Evolutionary conservation across 2,113 vertebrate species (phyloP).

Genomic region (Riparia riparia): DNA sequence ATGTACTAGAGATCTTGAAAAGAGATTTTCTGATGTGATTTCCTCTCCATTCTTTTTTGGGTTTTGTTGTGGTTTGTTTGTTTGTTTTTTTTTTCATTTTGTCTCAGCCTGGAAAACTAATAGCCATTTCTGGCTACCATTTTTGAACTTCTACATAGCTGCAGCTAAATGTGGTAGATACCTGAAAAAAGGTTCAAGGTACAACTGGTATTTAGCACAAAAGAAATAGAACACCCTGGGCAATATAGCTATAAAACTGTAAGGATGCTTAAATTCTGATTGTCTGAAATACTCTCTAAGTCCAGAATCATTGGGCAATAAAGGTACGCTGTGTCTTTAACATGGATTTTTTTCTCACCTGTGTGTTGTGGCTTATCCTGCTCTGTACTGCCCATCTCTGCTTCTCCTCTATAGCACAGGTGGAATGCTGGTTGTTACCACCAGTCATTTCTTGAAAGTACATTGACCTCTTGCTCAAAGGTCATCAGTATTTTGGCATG

Average conservation of each 20-base stretch:
- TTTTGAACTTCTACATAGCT: neutral
- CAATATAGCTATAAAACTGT: neutral
- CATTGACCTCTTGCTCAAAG: neutral
- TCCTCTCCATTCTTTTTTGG: neutral
- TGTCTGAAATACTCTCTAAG: neutral
- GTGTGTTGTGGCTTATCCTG: neutral
- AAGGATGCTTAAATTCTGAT: neutral
- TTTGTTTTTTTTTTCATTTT: neutral
- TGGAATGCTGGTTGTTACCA: neutral
- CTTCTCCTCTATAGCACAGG: neutral
- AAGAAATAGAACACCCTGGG: neutral
- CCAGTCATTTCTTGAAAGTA: neutral
- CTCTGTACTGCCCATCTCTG: neutral
- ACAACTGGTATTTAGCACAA: neutral
- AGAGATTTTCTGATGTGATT: neutral
- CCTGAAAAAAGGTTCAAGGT: neutral
- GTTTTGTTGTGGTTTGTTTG: too few relatives aligned
- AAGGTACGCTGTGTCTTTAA: accelerated
- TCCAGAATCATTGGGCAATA: neutral
- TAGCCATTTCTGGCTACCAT: neutral
- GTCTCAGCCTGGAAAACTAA: neutral
- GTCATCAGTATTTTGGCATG: neutral
- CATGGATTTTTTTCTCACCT: neutral
- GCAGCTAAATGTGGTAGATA: neutral
- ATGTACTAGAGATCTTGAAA: neutral